Base-by-base conservation (phyloP, 2,888 invertebrate species). In the Poecilus cupreus region DNA sequence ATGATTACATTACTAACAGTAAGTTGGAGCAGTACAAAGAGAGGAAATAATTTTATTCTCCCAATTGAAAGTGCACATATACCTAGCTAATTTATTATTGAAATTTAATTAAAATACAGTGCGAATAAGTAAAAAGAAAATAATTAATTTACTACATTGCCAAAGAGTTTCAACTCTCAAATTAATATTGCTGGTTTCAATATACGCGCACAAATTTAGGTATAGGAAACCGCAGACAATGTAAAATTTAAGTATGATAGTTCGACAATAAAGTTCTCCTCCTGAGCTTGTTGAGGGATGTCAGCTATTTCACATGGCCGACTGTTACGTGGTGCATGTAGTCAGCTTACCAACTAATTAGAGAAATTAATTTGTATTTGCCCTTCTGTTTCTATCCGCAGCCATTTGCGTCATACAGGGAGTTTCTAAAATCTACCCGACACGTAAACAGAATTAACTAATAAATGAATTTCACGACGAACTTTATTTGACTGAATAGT, bases 351-450 rank as follows among this genome's bases (percentile, higher is more conserved):
- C 22, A 26, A 46, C 72, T 72, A 76, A 76, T 57, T 76, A 76
- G 76, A 54, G 57, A 76, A 76, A 76, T 76, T 76, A 76, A 76
- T 76, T 72, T 76, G 46, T n/a, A 76, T 54, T 43, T 57, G 54
- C 37, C 37, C 39, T 76, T 76, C 76, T 16, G 54, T 32, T 75
- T 57, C n/a, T 75, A 75, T 32, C 46, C 49, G 4, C 26, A 64
- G 8, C n/a, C 10, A 68, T 68, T 68, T 26, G 8, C 75, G 51
- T 26, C 26, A 60, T n/a, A 24, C 43, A 43, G 43, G 43, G 32
- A 51, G 37, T 37, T 39, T 37, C 20, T 60, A 26, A 39, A 70
- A 3, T 49, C 26, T 32, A 26, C 26, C 18, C 75, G 8, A 32
- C 37, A 68, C 13, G 68, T 26, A 32, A 68, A 68, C 32, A 68